phyloP scores from a whole-genome alignment of 30 jellyfish, hydroid and myxozoan species.

The Rhopilema esculentum region DNA sequence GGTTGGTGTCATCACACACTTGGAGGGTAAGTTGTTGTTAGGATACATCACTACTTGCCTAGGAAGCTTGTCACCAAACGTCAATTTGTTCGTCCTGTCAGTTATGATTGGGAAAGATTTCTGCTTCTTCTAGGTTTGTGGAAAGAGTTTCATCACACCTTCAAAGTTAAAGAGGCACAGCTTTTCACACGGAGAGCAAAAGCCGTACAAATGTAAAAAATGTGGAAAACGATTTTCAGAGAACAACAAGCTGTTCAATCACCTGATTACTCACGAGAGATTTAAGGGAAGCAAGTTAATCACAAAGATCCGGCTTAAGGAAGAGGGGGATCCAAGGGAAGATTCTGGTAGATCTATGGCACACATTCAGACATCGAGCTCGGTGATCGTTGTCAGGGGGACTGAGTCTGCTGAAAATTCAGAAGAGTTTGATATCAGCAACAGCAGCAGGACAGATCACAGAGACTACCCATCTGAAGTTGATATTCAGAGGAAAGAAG shows the following conservation, averaged over 20 bases:
- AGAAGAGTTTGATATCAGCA: no score
- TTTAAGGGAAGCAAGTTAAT: conserved; percentile 1
- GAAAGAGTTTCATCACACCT: conserved; percentile 66
- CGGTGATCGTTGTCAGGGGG: not conserved
- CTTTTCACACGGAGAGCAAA: conserved; percentile 69
- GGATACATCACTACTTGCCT: no score
- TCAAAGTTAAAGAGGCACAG: conserved; percentile 68
- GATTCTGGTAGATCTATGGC: not conserved
- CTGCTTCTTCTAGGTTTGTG: conserved; percentile 36
- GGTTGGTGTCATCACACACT: no score
- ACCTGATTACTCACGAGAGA: conserved; percentile 56
- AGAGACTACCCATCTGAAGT: no score
- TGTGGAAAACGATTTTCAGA: conserved; percentile 71
- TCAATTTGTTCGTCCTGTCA: no score
- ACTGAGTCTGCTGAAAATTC: not conserved
- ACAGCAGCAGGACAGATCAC: no score
- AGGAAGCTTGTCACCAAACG: no score
- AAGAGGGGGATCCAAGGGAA: not conserved
- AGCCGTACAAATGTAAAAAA: conserved; percentile 62
- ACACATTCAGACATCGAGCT: not conserved
- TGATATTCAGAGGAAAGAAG: no score
- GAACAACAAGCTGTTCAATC: conserved; percentile 70
- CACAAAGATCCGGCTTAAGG: conserved; percentile 9
- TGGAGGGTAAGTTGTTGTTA: no score
- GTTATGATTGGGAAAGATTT: not conserved